phyloP scores from a whole-genome alignment of 2,113 vertebrate genomes.

The Colinus virginianus region DNA sequence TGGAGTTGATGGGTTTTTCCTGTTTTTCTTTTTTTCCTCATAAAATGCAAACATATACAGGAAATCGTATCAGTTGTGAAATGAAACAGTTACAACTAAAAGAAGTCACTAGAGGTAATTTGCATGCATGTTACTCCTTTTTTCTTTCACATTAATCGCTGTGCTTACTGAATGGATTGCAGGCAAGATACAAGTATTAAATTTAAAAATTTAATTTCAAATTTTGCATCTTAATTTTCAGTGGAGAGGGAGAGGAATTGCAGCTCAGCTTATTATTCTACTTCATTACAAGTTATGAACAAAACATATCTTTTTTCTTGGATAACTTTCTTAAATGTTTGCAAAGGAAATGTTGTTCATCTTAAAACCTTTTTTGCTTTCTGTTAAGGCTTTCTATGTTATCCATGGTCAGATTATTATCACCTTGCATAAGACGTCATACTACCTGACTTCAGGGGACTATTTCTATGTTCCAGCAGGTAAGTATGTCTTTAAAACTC shows the following conservation, averaged over 20 bases:
- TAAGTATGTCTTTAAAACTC: constrained; percentile 42
- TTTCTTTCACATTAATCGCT: not conserved
- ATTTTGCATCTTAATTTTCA: not conserved
- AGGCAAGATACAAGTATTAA: not conserved
- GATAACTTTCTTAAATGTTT: not conserved
- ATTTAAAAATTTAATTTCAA: not conserved
- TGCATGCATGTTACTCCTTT: not conserved
- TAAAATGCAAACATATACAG: not conserved
- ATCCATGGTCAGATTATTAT: constrained; percentile 69
- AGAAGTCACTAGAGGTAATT: not conserved
- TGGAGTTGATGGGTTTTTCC: not conserved
- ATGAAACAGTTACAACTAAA: not conserved
- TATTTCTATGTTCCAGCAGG: constrained; percentile 81
- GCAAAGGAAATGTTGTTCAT: not conserved
- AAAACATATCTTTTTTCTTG: not conserved
- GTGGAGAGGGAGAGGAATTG: not conserved
- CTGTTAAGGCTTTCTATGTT: constrained; percentile 77
- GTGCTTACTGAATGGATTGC: not conserved
- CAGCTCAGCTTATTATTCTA: not conserved
- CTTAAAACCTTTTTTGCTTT: constrained; percentile 22
- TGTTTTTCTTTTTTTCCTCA: not conserved
- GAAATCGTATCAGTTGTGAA: not conserved
- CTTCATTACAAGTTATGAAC: not conserved
- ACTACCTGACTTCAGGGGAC: constrained; percentile 74
- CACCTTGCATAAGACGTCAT: constrained; percentile 73